Percentiles rank a stretch among this genome's conserved stretches.
phyloP scores from a whole-genome alignment of 35 echinoderm and acorn worm species.

The Ophiothrix spiculata region DNA sequence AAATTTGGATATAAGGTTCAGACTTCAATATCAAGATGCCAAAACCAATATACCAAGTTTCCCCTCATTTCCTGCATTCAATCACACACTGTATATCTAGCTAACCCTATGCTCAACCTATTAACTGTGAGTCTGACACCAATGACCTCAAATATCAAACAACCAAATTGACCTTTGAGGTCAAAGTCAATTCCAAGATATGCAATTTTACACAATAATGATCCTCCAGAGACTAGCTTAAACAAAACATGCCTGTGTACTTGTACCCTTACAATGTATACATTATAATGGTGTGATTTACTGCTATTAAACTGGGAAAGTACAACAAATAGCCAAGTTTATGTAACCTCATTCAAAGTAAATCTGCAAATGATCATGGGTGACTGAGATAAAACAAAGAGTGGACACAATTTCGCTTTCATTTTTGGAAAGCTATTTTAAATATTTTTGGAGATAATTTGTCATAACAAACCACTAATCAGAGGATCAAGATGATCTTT shows the following conservation, averaged over 20 bases:
- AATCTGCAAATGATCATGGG: no score
- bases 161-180: background rate
- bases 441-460: no score
- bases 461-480: no score
- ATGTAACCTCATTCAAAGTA: no score
- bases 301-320: no score
- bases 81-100: background rate
- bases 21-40: background rate
- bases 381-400: no score
- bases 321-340: no score
- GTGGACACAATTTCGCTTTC: no score
- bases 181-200: background rate
- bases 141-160: background rate
- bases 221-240: background rate
- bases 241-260: background rate
- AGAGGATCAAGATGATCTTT: no score
- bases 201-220: constrained; percentile 12
- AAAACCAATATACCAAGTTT: background rate
- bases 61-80: background rate
- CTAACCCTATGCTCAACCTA: background rate
- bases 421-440: no score
- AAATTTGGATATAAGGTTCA: background rate
- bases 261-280: background rate
- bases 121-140: background rate
- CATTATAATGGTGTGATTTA: no score